Evolutionary conservation across 2,888 invertebrate genomes (phyloP).

Genomic region (Caenorhabditis macrosperma): DNA sequence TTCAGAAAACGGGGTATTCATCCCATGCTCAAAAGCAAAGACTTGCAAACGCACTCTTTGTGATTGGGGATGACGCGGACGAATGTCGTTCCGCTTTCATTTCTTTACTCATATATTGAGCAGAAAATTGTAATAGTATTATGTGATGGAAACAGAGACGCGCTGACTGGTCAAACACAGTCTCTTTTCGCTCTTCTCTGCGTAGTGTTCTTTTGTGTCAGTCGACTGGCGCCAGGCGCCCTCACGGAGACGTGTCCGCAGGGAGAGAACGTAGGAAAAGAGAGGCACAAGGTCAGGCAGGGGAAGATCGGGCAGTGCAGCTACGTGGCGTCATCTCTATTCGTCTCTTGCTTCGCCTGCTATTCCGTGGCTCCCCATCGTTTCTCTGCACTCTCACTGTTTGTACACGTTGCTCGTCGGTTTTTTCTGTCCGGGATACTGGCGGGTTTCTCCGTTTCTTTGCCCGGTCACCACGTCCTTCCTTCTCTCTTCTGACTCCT

Average conservation of each 20-base stretch:
- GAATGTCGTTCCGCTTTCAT: background rate
- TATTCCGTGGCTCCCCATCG: background rate
- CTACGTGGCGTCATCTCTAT: background rate
- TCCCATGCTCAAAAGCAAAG: no score
- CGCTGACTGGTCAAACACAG: conserved; percentile 1
- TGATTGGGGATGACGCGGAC: background rate
- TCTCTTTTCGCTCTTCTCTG: conserved; percentile 2
- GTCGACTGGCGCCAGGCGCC: conserved; percentile 3
- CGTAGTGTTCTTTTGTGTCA: background rate
- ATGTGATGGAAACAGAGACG: background rate
- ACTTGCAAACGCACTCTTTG: no score
- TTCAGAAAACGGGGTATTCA: no score
- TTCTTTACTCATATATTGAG: no score
- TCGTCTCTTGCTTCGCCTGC: background rate
- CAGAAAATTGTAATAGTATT: background rate
- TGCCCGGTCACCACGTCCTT: background rate
- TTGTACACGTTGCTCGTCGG: conserved; percentile 4
- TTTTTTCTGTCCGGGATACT: conserved; percentile 1
- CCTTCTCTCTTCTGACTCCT: background rate
- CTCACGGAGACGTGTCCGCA: background rate
- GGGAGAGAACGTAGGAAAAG: background rate
- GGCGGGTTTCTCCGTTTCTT: background rate
- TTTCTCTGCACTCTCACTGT: background rate
- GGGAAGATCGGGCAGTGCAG: background rate
- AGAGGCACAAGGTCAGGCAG: background rate